Base-by-base conservation (phyloP, 2,113 vertebrate species). In the Catharus bicknelli region DNA sequence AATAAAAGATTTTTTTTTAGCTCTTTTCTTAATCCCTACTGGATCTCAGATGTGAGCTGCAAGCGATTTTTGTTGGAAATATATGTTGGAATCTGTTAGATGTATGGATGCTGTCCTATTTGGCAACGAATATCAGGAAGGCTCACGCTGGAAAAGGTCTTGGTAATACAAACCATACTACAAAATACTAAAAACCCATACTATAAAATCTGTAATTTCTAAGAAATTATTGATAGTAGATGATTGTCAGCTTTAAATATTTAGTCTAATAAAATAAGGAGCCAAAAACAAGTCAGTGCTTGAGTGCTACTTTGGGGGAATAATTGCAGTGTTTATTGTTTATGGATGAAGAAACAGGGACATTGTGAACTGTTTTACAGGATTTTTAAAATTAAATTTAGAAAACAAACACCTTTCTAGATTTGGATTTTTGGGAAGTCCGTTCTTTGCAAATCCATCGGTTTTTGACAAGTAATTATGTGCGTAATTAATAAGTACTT, bases 261-360 rank as follows among this genome's bases (percentile, higher is more conserved):
- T 95, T 95, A 96, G 95, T 93, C 78, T 95, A 94, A 96, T 94
- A 94, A 95, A 95, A 87, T 83, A 83, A 87, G 53, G 38, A 89
- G 90, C 84, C 83, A 88, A 94, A 51, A 94, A 47, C 12, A 94
- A 89, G 50, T 90, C 68, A 75, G 17, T 80, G 66, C 81, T 59
- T 78, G 40, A 90, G 53, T 88, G 38, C 61, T 95, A 77, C 87
- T 96, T 95, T 66, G 69, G 84, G 91, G 93, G 96, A 95, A 96
- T 67, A 78, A 30, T 69, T 78, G 13, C 10, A 61, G 57, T 29
- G 23, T 64, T 93, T 95, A 61, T 79, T 83, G 36, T 59, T 45
- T 83, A 38, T 51, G 64, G 38, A 92, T 76, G 63, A 77, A 96
- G 53, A 91, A 84, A 74, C 21, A 55, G 25, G 40, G 48, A 9